A percentile compares a stretch with the other conserved stretches of the same genome.
These are phyloP conservation scores for Ploceus nigricollis DNA, from an alignment of 2,113 vertebrate species.

Conservation along the genomic window DNA sequence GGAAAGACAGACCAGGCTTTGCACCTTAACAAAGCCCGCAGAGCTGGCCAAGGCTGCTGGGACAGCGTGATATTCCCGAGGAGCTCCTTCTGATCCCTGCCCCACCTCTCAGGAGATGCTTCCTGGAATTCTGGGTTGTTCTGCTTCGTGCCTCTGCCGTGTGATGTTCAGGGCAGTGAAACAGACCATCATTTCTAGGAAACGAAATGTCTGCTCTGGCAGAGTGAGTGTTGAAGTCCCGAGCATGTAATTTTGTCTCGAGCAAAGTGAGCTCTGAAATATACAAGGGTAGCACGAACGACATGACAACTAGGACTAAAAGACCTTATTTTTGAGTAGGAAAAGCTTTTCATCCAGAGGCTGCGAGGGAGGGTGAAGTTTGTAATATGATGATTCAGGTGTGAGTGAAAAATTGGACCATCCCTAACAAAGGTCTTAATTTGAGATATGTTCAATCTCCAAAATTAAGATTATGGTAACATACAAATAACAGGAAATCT, in stretches of 20 bases:
- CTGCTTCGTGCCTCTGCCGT: background rate
- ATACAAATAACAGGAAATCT: background rate
- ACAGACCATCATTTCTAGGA: background rate
- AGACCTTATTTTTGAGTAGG: background rate
- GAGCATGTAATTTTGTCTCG: conserved; percentile 10
- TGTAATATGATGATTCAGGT: background rate
- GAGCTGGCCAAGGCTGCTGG: background rate
- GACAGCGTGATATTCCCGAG: background rate
- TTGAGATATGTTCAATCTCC: background rate
- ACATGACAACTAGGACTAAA: background rate
- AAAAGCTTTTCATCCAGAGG: background rate
- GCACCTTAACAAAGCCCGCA: background rate
- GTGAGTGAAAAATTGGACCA: background rate
- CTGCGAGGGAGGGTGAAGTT: background rate
- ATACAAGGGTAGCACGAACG: background rate
- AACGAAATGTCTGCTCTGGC: background rate
- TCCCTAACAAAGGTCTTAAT: background rate
- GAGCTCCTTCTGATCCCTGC: background rate
- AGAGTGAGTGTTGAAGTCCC: background rate
- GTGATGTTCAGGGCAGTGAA: background rate
- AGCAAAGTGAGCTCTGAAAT: conserved; percentile 40
- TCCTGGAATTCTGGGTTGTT: background rate
- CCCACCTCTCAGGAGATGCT: background rate
- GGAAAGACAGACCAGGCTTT: background rate
- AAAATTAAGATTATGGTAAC: background rate